Conservation (phyloP, 2,888 invertebrate species). For the Sialis lutaria region DNA sequence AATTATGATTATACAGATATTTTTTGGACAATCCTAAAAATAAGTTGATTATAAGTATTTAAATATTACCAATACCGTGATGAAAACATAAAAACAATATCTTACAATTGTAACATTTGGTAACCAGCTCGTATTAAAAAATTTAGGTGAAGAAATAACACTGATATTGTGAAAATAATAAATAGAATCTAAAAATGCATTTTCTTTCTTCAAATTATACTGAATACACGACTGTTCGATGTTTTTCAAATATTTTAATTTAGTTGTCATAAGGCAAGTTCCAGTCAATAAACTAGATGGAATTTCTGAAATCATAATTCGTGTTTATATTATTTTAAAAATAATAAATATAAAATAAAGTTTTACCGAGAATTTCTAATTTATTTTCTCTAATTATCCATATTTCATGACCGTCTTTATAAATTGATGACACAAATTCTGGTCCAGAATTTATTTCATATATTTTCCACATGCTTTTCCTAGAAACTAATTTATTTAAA, state of each 20-base stretch:
- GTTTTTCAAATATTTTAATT: constrained; percentile 26
- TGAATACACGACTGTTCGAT: constrained; percentile 24
- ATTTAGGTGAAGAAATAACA: constrained; percentile 16
- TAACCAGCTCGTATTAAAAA: constrained; percentile 16
- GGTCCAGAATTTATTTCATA: neutral
- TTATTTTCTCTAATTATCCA: constrained; percentile 13
- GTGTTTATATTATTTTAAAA: neutral
- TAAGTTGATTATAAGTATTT: constrained; percentile 5
- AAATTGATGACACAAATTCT: neutral
- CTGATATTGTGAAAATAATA: constrained; percentile 13
- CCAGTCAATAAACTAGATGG: constrained; percentile 19
- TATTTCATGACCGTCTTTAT: constrained; percentile 11
- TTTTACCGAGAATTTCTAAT: constrained; percentile 15
- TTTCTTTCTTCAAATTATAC: constrained; percentile 18
- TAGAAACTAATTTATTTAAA: constrained; percentile 10
- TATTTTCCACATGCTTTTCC: constrained; percentile 8
- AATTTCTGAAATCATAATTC: constrained; percentile 15
- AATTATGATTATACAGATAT: constrained; percentile 19
- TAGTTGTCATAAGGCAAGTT: constrained; percentile 20
- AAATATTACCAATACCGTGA: constrained; percentile 5
- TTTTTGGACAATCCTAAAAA: constrained; percentile 20
- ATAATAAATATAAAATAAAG: neutral
- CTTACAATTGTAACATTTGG: constrained; percentile 16
- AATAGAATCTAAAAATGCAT: constrained; percentile 14
- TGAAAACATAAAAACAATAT: constrained; percentile 3